phyloP scores from a whole-genome alignment of 2,888 invertebrate species.

The Hirtodrosophila alboralis region DNA sequence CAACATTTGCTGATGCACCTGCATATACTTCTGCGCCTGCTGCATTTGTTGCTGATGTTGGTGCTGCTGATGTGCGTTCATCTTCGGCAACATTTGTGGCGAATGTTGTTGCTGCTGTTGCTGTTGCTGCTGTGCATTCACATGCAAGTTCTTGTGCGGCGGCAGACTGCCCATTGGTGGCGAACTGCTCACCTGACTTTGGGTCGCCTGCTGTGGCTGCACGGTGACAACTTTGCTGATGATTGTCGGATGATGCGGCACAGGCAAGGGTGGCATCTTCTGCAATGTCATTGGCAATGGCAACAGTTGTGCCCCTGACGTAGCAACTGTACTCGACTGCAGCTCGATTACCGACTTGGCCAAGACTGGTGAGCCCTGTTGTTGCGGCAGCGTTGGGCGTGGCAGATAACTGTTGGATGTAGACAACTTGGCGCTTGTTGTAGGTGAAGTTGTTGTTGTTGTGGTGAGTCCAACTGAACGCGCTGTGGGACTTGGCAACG shows the following conservation, averaged over 20 bases:
- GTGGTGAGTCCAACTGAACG: slow-evolving; percentile 70
- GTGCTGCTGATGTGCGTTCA: slow-evolving; percentile 67
- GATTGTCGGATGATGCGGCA: slow-evolving; percentile 77
- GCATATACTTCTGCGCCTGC: slow-evolving; percentile 78
- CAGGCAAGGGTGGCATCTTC: slow-evolving; percentile 75
- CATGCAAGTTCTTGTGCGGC: slow-evolving; percentile 58
- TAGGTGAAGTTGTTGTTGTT: slow-evolving; percentile 62
- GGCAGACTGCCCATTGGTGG: slow-evolving; percentile 60
- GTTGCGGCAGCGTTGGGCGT: slow-evolving; percentile 69
- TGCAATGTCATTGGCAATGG: slow-evolving; percentile 75
- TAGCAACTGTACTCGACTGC: slow-evolving; percentile 30
- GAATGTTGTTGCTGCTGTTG: slow-evolving; percentile 59
- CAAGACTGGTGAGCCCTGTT: slow-evolving; percentile 41
- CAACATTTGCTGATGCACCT: slow-evolving; percentile 78
- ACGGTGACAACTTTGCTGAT: slow-evolving; percentile 82
- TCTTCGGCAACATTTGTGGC: slow-evolving; percentile 79
- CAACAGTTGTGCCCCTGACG: slow-evolving; percentile 54
- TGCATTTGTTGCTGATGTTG: slow-evolving; percentile 60
- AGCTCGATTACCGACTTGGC: slow-evolving; percentile 83
- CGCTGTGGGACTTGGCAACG: slow-evolving; percentile 83
- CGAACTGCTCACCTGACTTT: slow-evolving; percentile 62
- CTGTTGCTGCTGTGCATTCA: slow-evolving; percentile 58
- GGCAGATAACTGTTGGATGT: slow-evolving; percentile 58
- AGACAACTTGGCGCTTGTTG: slow-evolving; percentile 66
- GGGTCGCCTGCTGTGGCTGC: slow-evolving; percentile 81